Percentiles rank a stretch among this genome's conserved stretches.
Conservation (phyloP, 2,797 vertebrate species). For the Syngnathus rostellatus region DNA sequence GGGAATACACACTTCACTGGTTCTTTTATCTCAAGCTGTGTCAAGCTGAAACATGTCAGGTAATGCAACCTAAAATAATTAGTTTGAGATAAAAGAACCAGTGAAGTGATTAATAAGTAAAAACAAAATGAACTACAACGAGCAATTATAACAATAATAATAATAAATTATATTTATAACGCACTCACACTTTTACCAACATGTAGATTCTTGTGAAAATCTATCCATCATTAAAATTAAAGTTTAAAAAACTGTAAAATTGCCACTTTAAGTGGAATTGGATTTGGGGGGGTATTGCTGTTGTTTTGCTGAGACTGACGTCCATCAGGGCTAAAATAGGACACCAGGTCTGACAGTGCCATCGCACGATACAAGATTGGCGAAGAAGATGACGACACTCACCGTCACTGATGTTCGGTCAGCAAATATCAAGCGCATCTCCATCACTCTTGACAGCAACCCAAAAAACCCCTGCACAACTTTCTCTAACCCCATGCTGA, state of each 20-base stretch:
- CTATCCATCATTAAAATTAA: constrained; percentile 19
- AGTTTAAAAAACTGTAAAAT: neutral
- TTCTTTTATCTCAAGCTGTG: no score
- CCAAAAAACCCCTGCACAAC: constrained; percentile 11
- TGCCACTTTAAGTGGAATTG: neutral
- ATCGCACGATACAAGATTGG: constrained; percentile 5
- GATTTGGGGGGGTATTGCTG: neutral
- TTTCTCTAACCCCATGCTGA: constrained; percentile 37
- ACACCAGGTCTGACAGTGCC: constrained; percentile 46
- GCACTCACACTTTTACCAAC: neutral
- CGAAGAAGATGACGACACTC: constrained; percentile 35
- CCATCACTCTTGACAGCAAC: constrained; percentile 50
- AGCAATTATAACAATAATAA: no score
- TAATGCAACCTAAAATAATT: no score
- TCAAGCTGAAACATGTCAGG: no score
- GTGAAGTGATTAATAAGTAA: no score
- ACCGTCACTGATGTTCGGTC: constrained; percentile 47
- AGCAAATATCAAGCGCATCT: constrained; percentile 29
- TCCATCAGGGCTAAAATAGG: constrained; percentile 60
- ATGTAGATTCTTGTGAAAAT: neutral
- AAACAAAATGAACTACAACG: no score
- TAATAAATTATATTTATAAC: no score
- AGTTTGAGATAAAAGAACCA: no score
- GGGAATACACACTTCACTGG: no score
- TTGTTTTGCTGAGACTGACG: constrained; percentile 46